A percentile compares a stretch with the other conserved stretches of the same genome.
These are phyloP conservation scores for Motacilla alba DNA, from an alignment of 2,113 vertebrate genomes.

Conservation along the genomic window DNA sequence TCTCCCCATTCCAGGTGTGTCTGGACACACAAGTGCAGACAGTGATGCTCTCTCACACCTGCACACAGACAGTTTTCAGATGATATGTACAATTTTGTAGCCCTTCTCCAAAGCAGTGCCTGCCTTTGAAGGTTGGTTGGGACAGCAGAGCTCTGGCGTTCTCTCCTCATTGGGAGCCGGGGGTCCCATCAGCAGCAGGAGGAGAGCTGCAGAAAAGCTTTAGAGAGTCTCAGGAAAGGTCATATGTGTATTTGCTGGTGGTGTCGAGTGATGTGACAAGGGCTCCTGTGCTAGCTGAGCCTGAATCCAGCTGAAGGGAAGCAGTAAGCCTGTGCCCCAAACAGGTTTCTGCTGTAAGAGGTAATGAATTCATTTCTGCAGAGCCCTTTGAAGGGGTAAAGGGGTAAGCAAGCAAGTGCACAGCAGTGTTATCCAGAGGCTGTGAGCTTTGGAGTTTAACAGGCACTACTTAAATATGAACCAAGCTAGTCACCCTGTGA, in stretches of 20 bases:
- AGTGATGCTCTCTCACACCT: rapidly evolving
- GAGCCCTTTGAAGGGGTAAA: background rate
- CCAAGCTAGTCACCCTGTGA: background rate
- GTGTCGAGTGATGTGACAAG: background rate
- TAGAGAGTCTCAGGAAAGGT: background rate
- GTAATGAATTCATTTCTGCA: background rate
- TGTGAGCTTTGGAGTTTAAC: background rate
- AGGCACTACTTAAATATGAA: background rate
- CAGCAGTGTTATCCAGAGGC: background rate
- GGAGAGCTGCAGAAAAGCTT: background rate
- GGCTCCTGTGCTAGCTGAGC: background rate
- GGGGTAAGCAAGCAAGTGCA: background rate
- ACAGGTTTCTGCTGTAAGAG: background rate
- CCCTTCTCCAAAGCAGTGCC: background rate
- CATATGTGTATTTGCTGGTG: background rate
- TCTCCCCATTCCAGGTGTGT: rapidly evolving
- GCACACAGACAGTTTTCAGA: background rate
- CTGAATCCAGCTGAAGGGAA: background rate
- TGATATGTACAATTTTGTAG: background rate
- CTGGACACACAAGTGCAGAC: rapidly evolving
- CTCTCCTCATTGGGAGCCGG: background rate
- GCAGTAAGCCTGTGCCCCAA: background rate
- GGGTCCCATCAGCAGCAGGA: background rate
- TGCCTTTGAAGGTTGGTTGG: background rate
- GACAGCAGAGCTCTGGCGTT: background rate